phyloP scores from a whole-genome alignment of 2,797 vertebrate species.

The Fratercula arctica region DNA sequence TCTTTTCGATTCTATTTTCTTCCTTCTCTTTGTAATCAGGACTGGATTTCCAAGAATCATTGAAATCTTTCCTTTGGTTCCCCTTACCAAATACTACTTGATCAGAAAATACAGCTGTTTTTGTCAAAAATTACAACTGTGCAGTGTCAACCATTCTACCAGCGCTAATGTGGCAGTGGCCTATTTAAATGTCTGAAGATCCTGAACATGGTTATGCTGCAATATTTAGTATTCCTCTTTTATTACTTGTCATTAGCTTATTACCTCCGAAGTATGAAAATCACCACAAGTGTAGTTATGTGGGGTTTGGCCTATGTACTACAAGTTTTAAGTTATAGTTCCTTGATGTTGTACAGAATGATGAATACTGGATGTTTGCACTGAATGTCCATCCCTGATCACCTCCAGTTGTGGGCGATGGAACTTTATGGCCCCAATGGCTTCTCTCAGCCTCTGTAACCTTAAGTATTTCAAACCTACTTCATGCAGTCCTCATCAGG shows the following conservation, averaged over 20 bases:
- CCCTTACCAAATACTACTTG: not conserved
- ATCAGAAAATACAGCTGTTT: not conserved
- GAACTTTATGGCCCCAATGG: not conserved
- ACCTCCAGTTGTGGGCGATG: not conserved
- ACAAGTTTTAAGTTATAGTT: not conserved
- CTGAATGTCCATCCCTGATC: not conserved
- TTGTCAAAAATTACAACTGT: not conserved
- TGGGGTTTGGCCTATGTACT: not conserved
- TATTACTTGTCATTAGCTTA: not conserved
- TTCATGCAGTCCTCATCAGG: not conserved
- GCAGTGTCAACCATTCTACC: not conserved
- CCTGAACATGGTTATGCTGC: not conserved
- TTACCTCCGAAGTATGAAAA: not conserved
- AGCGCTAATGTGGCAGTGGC: not conserved
- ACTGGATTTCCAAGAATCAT: not conserved
- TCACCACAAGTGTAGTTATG: not conserved
- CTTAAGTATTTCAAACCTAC: not conserved
- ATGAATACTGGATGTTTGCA: not conserved
- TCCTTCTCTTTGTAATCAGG: not conserved
- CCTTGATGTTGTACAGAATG: accelerated
- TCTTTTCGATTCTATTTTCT: not conserved
- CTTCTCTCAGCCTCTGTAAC: not conserved
- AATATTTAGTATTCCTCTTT: not conserved
- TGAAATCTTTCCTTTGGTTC: not conserved
- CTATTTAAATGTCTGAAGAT: not conserved